Evolutionary conservation across 2,888 invertebrate species (phyloP).

Genomic region (Carabus problematicus): DNA sequence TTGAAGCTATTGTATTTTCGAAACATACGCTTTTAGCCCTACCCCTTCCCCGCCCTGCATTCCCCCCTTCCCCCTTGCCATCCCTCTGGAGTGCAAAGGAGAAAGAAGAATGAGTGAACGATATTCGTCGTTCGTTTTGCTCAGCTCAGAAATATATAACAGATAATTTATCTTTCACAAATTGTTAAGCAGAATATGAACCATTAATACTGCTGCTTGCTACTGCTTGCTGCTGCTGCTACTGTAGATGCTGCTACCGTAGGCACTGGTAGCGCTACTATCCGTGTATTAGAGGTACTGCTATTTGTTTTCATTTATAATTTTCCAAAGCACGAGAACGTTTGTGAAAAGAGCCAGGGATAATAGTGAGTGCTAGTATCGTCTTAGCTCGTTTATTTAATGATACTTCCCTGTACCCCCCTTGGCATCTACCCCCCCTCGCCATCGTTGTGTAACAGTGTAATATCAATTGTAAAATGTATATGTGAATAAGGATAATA

Average conservation of each 20-base stretch:
- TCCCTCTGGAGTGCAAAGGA: no score
- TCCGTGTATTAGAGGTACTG: slow-evolving; percentile 58
- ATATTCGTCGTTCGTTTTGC: no score
- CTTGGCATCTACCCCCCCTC: no score
- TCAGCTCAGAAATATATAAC: slow-evolving; percentile 34
- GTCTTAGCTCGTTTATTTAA: slow-evolving; percentile 31
- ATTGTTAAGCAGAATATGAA: slow-evolving; percentile 42
- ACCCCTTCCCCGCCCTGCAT: slow-evolving; percentile 24
- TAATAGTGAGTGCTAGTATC: slow-evolving; percentile 18
- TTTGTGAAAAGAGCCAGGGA: slow-evolving; percentile 21
- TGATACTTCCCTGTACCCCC: no score
- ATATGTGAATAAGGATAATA: no score
- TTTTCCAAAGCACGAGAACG: slow-evolving; percentile 44
- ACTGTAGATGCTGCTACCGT: no score
- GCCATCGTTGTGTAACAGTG: no score
- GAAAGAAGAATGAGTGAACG: no score
- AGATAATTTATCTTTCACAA: slow-evolving; percentile 42
- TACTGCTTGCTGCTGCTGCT: no score
- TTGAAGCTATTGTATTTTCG: slow-evolving; percentile 41
- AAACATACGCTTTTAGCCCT: slow-evolving; percentile 37
- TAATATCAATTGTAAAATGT: no score
- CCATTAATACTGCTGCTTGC: slow-evolving; percentile 29
- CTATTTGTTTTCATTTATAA: slow-evolving; percentile 58
- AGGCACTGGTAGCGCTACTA: slow-evolving; percentile 46
- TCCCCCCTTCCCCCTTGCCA: neutral